Evolutionary conservation across 2,113 vertebrate species (phyloP).

Genomic region (Tauraco erythrolophus): DNA sequence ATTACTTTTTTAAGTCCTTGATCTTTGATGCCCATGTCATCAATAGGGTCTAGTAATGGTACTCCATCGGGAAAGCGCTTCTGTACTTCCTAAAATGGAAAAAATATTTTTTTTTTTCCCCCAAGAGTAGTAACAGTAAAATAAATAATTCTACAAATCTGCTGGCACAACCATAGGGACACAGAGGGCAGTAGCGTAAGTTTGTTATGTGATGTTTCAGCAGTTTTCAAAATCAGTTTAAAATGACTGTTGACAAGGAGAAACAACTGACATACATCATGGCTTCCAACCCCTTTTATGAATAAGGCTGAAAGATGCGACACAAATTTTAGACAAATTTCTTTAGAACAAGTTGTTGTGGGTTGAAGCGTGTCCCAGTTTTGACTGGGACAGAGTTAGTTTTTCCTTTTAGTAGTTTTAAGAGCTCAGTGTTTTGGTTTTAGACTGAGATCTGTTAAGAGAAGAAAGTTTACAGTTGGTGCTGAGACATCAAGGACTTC

Average conservation of each 20-base stretch:
- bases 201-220: not conserved
- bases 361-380: not conserved
- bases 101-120: not conserved
- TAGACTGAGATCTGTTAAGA: too few species aligned
- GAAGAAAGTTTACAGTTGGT: too few species aligned
- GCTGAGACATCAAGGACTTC: too few species aligned
- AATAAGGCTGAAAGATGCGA: not conserved
- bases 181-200: not conserved
- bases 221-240: not conserved
- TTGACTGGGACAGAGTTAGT: too few species aligned
- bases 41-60: conserved; percentile 91
- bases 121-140: not conserved
- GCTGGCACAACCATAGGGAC: not conserved
- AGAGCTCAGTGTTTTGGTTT: too few species aligned
- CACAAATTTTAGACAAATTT: not conserved
- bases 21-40: conserved; percentile 98
- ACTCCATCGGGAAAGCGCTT: conserved; percentile 95
- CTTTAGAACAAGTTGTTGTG: not conserved
- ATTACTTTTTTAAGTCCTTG: conserved; percentile 94
- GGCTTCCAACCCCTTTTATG: not conserved
- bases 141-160: not conserved
- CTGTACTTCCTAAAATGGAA: conserved; percentile 88
- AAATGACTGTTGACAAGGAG: not conserved
- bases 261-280: not conserved
- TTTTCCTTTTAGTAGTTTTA: too few species aligned